Evolutionary conservation across 2,113 vertebrate genomes (phyloP), one percentile per base, ranked within the genome.

Genomic region (Poeciliopsis turrubarensis): DNA sequence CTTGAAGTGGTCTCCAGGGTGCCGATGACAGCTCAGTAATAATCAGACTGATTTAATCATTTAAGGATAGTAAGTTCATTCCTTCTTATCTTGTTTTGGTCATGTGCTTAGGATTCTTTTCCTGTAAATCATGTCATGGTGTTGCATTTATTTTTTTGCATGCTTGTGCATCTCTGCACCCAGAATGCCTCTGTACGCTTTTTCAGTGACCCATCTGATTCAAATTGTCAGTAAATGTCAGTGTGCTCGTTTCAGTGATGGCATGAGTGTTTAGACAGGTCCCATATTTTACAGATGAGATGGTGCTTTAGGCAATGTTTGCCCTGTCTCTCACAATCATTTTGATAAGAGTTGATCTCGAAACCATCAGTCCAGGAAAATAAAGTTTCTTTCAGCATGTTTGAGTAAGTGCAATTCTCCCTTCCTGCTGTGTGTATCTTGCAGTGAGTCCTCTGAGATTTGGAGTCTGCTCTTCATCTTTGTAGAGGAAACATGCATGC

Each of bases 391-490:
- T 69, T 37, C 25, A 3, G 17, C 26, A 41, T 63, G 15, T 60
- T 65, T 41, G 54, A 64, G 41, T 64, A 71, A 71, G 47, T 65
- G 61, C 32, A 66, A 65, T 25, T 11, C 62, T 34, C n/a, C 37
- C 64, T 61, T 67, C 65, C 26, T 62, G n/a, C 39, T 22, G 17
- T 73, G 66, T 78, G 54, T 2, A 34, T 78, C 65, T 66, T 51
- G 11, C 0, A 30, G 37, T 6, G 13, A 34, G 26, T 68, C 44
- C 44, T 69, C 60, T 73, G 47, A 73, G 65, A 30, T 51, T 64
- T 29, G 62, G 22, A 54, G 41, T 19, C 57, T 29, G 5, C 44
- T 44, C 17, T 1, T 68, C 41, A 57, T 73, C 25, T 32, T 11
- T 26, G 30, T 25, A 5, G 27, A 15, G 39, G 31, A 75, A 61